Evolutionary conservation across 2,113 vertebrate species (phyloP), one percentile per base, ranked within the genome.

Genomic region (Camelus dromedarius): DNA sequence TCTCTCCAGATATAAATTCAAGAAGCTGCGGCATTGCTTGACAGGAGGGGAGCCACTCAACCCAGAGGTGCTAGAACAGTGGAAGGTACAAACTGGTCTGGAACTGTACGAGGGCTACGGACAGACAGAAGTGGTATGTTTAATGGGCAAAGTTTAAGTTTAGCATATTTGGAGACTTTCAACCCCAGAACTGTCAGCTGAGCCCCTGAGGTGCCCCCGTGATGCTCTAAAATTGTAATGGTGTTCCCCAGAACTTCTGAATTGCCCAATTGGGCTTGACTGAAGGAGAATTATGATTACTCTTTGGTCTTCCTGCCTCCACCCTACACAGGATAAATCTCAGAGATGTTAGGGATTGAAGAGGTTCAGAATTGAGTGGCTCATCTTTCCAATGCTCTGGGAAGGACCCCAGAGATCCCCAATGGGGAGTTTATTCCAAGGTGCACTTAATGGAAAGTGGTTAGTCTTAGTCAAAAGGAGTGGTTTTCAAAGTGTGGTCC

Each of bases 41-140:
- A 98, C 96, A 0, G 97, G 93, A n/a, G 98, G 98, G 2, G 98
- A 99, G 75, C 98, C 99, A 0, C 98, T 99, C 91, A 99, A 98
- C 93, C 97, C 98, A 0, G 98, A 99, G 56, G 98, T 98, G 86
- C 96, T 98, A 97, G 97, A 95, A 32, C 98, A 98, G 84, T 99
- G 99, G 99, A 98, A 97, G 96, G 92, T 14, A 0, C 95, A 97
- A 18, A 99, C 99, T 1, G 99, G 99, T 24, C 97, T 99, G 92
- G 97, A 98, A 58, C 98, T 99, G 69, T 98, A 99, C 3, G 99
- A 99, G 96, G 99, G 97, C 97, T 99, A 99, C 0, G 98, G 99
- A n/a, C 99, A 99, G 96, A 99, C 99, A 0, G 98, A 99, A 98
- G 98, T 98, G 52, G 99, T 99, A 98, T 0, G 97, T 98, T 88